Conservation (phyloP, 2,888 invertebrate species). For the Acanthosepion esculentum region DNA sequence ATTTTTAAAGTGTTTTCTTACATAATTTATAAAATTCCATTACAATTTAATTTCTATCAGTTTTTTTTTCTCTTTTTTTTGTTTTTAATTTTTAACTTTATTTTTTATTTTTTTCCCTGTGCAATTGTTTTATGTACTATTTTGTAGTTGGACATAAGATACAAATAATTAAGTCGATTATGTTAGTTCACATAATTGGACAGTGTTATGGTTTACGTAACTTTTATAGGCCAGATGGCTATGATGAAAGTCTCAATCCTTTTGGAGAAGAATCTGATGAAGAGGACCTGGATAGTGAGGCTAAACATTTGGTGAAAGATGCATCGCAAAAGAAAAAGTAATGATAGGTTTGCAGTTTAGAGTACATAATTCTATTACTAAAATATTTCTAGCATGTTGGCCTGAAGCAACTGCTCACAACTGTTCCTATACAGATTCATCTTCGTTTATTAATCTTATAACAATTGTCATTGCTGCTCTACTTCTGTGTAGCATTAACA, state of each 20-base stretch:
- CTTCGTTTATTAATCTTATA: background rate
- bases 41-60: background rate
- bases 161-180: background rate
- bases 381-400: slow-evolving; percentile 39
- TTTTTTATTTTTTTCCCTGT: background rate
- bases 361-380: slow-evolving; percentile 37
- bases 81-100: no score
- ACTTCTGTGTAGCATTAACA: background rate
- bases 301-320: slow-evolving; percentile 47
- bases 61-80: background rate
- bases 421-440: slow-evolving; percentile 43
- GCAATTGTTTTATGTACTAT: background rate
- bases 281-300: slow-evolving; percentile 54
- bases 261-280: slow-evolving; percentile 70
- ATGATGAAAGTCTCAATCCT: slow-evolving; percentile 71
- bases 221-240: slow-evolving; percentile 58
- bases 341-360: slow-evolving; percentile 48
- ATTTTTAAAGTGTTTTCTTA: background rate
- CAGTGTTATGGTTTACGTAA: slow-evolving; percentile 38
- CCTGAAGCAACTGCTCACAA: background rate
- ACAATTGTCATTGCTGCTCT: background rate
- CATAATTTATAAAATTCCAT: background rate
- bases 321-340: slow-evolving; percentile 48
- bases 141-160: background rate
- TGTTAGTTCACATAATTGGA: slow-evolving; percentile 24